These are phyloP conservation scores for Baronia brevicornis DNA, from an alignment of 2,888 invertebrate species.

Conservation along the genomic window DNA sequence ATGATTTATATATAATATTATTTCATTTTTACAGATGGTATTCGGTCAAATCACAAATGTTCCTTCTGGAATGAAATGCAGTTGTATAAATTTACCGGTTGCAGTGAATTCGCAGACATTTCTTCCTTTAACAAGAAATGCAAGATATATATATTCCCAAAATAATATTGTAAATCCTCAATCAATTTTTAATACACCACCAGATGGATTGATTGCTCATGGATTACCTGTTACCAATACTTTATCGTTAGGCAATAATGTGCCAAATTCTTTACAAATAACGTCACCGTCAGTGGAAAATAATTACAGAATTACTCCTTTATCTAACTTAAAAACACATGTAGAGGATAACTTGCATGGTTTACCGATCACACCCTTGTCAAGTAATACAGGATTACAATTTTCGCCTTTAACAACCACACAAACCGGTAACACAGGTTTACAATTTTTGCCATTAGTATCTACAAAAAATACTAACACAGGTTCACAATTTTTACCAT, in stretches of 20 bases:
- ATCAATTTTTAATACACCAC: conserved; percentile 13
- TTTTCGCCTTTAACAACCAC: too few species aligned
- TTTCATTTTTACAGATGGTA: conserved; percentile 26
- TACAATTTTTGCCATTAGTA: conserved; percentile 1
- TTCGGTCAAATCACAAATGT: conserved; percentile 21
- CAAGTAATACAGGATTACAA: conserved; percentile 13
- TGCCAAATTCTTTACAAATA: conserved; percentile 8
- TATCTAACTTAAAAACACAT: background rate
- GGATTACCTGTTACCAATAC: conserved; percentile 4
- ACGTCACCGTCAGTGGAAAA: conserved; percentile 8
- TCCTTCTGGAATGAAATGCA: conserved; percentile 17
- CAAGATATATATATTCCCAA: conserved; percentile 7
- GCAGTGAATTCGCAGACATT: conserved; percentile 19
- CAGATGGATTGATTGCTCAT: conserved; percentile 1
- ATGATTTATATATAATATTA: conserved; percentile 7
- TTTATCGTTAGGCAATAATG: too few species aligned
- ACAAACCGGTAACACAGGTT: background rate
- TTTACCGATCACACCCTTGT: conserved; percentile 3
- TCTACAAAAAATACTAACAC: too few species aligned
- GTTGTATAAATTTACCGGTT: conserved; percentile 18
- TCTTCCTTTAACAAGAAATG: conserved; percentile 1
- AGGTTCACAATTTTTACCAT: conserved; percentile 1
- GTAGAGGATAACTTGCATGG: background rate
- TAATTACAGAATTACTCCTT: conserved; percentile 2
- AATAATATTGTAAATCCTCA: conserved; percentile 15